Base-by-base conservation (phyloP, 2,113 vertebrate genomes). In the Ciconia boyciana region DNA sequence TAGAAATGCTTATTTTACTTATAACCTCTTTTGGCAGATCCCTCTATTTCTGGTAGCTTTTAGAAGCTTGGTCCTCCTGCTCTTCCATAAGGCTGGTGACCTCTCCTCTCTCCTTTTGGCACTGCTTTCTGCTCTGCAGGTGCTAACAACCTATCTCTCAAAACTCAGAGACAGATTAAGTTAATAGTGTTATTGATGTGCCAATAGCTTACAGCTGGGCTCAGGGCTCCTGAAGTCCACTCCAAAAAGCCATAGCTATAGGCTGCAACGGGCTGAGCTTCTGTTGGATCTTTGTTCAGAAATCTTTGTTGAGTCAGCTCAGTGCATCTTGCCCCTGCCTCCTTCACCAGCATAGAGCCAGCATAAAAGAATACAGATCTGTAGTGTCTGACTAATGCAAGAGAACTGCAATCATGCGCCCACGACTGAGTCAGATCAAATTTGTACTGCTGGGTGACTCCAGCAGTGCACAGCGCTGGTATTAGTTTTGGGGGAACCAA, bases 271-370 rank as follows among this genome's bases (percentile, higher is more conserved):
- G 64, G 36, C 15, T 58, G 87, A 84, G 60, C 12, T 82, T 52
- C 84, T 71, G 43, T 6, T 48, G 26, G 32, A 6, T 77, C 41
- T 86, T 83, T n/a, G 54, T 17, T 84, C 84, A 79, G 44, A 61
- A 82, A 82, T 85, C 54, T 87, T 71, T 90, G 81, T 69, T 90
- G 91, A 94, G 66, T 96, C 87, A 95, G 93, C 89, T 96, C 69
- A 41, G 48, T 32, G 60, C n/a, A n/a, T 62, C 43, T 75, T 91
- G 64, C 48, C 26, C 26, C 65, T 57, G 16, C 57, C 70, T 84
- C 52, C 49, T 85, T 21, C 29, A 29, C 32, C 1, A 5, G 44
- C 52, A 68, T 61, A 76, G 65, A 71, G 69, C 77, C 89, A 89
- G 26, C 16, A 41, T 34, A 60, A 6, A 11, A 52, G 48, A 82